Evolutionary conservation across 64 coral and sea anemone species (phyloP).

Genomic region (Pocillopora damicornis): DNA sequence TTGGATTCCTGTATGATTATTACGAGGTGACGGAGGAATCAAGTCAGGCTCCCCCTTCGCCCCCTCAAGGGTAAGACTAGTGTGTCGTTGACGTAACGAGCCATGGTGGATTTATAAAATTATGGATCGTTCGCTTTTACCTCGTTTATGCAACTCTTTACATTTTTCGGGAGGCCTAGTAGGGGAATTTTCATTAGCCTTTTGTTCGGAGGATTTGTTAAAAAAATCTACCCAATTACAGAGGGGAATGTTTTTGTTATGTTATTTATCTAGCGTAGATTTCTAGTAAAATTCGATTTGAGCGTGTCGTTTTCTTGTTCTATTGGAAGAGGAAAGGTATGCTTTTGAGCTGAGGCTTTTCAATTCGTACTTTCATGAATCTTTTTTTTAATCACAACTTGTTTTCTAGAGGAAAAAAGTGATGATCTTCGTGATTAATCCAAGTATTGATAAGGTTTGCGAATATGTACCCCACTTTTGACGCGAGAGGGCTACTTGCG

Average conservation of each 20-base stretch:
- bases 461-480: not conserved
- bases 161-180: not conserved
- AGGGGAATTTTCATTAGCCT: not conserved
- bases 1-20: slow-evolving; percentile 91
- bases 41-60: slow-evolving; percentile 73
- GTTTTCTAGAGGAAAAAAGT: not conserved
- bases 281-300: not conserved
- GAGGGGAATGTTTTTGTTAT: slow-evolving; percentile 11
- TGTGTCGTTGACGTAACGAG: not conserved
- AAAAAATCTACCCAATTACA: not conserved
- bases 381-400: no score
- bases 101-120: slow-evolving; percentile 14
- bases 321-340: not conserved
- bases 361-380: not conserved
- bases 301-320: not conserved
- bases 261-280: not conserved
- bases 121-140: not conserved
- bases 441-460: not conserved
- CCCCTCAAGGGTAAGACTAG: slow-evolving; percentile 64
- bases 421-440: not conserved
- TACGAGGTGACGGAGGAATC: slow-evolving; percentile 88
- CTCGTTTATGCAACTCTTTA: not conserved
- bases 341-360: not conserved
- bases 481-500: not conserved
- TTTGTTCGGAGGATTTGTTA: not conserved